These are phyloP conservation scores for Momotus momota DNA, from an alignment of 2,797 vertebrate genomes.

Conservation along the genomic window DNA sequence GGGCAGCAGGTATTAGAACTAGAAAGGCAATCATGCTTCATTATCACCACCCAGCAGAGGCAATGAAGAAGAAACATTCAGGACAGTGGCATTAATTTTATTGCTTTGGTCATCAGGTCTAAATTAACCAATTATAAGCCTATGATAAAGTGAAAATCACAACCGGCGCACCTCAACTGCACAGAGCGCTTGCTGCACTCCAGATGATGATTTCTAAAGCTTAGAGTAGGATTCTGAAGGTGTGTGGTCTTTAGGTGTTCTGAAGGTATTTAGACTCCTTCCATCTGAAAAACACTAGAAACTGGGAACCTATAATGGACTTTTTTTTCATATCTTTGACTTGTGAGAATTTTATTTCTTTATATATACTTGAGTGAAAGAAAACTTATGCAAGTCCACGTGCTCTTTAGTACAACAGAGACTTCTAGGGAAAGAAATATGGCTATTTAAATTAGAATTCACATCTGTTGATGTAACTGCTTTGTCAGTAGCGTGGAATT, in stretches of 20 bases:
- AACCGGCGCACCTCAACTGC: neutral
- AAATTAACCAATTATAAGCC: neutral
- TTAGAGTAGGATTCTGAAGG: neutral
- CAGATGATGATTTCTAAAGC: neutral
- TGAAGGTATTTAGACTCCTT: neutral
- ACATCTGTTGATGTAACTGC: neutral
- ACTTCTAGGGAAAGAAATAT: neutral
- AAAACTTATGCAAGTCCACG: neutral
- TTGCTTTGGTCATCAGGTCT: neutral
- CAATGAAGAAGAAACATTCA: neutral
- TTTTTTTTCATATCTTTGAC: neutral
- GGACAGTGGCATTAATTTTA: neutral
- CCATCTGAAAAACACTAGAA: neutral
- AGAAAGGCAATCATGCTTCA: neutral
- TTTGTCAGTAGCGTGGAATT: neutral
- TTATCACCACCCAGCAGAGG: neutral
- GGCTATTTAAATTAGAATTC: neutral
- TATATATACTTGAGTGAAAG: neutral
- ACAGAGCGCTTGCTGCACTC: neutral
- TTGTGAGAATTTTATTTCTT: neutral
- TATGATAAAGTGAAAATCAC: neutral
- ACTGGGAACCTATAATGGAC: accelerated
- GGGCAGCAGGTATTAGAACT: neutral
- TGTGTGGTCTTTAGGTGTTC: no score
- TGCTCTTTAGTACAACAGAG: neutral